Conservation (phyloP, 2,888 invertebrate species). For the Anoplius nigerrimus region DNA sequence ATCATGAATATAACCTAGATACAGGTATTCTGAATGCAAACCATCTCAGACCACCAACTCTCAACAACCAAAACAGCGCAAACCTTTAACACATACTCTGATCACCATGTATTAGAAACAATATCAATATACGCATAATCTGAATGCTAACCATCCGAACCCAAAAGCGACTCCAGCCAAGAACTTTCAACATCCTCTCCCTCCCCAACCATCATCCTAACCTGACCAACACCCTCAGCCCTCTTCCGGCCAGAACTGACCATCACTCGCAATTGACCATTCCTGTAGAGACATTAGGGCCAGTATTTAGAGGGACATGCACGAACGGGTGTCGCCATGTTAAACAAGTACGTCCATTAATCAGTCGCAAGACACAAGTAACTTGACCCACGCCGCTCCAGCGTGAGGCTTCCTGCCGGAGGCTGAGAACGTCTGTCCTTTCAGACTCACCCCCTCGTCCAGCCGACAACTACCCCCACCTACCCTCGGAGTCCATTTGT, state of each 20-base stretch:
- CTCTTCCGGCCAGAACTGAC: background rate
- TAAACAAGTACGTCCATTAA: conserved; percentile 70
- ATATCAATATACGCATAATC: too few relatives aligned
- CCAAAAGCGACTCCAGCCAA: too few relatives aligned
- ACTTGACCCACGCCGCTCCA: conserved; percentile 60
- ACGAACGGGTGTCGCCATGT: conserved; percentile 62
- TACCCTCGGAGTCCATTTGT: conserved; percentile 67
- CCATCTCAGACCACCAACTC: too few relatives aligned
- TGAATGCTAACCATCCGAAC: too few relatives aligned
- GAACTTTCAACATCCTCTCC: background rate
- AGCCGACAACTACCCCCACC: conserved; percentile 25
- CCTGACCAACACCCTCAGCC: background rate
- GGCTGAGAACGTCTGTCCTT: conserved; percentile 37
- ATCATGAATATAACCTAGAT: too few relatives aligned
- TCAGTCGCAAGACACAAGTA: conserved; percentile 66
- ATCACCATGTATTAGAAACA: too few relatives aligned
- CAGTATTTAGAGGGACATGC: conserved; percentile 67
- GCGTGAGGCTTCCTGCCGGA: conserved; percentile 60
- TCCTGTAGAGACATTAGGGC: conserved; percentile 57
- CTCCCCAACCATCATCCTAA: background rate
- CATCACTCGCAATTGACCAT: background rate
- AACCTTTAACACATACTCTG: too few relatives aligned
- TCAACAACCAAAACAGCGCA: too few relatives aligned
- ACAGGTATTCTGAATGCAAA: too few relatives aligned
- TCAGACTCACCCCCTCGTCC: background rate